These are phyloP conservation scores for Phaetusa simplex DNA, from an alignment of 2,113 vertebrate genomes.

Conservation along the genomic window DNA sequence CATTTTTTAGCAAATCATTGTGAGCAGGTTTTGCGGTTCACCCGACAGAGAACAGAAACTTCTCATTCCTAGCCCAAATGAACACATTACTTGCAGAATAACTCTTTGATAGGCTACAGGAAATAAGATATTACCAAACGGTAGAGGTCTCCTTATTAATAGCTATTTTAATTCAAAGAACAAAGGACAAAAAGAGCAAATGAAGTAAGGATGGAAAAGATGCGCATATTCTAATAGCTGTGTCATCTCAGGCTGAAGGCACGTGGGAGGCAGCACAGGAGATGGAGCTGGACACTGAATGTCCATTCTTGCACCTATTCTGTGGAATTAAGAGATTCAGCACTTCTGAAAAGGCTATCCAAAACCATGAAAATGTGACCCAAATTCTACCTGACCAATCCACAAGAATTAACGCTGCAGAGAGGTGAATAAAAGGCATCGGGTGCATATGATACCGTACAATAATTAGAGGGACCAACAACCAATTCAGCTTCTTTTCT, in stretches of 20 bases:
- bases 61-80: neutral
- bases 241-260: neutral
- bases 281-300: fast-evolving
- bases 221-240: neutral
- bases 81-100: neutral
- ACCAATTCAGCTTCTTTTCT: neutral
- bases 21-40: neutral
- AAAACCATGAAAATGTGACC: neutral
- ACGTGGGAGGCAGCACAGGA: neutral
- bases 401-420: neutral
- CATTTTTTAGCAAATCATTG: neutral
- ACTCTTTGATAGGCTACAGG: neutral
- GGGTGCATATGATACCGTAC: fast-evolving
- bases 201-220: neutral
- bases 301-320: neutral
- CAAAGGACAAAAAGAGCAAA: neutral
- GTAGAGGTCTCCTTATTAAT: neutral
- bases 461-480: neutral
- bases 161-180: neutral
- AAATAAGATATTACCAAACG: neutral
- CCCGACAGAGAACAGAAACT: neutral
- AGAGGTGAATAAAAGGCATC: neutral
- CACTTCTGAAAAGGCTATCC: neutral
- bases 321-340: neutral
- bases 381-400: neutral